Conservation (phyloP, 2,113 vertebrate species). For the Notarius quadriscutis region DNA sequence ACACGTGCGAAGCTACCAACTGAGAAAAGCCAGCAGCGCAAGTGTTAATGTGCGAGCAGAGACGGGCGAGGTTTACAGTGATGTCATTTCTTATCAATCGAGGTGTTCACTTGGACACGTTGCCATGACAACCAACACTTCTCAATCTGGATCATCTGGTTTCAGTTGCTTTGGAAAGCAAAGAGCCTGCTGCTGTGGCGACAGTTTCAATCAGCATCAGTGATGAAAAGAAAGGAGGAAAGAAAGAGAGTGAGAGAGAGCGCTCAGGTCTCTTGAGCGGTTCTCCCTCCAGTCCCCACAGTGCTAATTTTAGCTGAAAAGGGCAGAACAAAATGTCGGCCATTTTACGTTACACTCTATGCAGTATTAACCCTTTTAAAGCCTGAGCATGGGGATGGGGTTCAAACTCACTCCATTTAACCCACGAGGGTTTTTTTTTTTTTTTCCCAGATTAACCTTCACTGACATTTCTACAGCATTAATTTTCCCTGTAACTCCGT, state of each 20-base stretch:
- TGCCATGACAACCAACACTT: conserved; percentile 64
- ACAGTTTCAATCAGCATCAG: conserved; percentile 15
- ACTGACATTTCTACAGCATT: background rate
- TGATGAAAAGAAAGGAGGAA: background rate
- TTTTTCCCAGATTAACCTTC: background rate
- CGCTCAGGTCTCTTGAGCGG: conserved; percentile 57
- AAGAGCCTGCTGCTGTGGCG: background rate
- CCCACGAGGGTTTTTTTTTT: background rate
- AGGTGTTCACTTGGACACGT: conserved; percentile 20
- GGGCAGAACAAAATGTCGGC: conserved; percentile 71
- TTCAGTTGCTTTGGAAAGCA: conserved; percentile 21
- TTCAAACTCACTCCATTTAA: background rate
- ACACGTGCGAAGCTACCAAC: background rate
- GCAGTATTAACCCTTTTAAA: background rate
- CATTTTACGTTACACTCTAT: conserved; percentile 63
- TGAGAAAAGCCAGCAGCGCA: background rate
- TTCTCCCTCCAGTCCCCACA: conserved; percentile 55
- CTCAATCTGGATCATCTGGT: conserved; percentile 29
- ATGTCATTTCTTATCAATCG: background rate
- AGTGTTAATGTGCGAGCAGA: background rate
- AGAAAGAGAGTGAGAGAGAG: conserved; percentile 24
- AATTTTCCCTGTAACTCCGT: background rate
- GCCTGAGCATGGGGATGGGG: background rate
- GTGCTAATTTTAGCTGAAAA: conserved; percentile 76
- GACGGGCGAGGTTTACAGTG: background rate